Conservation (phyloP, 1,140 invertebrate genomes). For the Mesaphorura yosii region DNA sequence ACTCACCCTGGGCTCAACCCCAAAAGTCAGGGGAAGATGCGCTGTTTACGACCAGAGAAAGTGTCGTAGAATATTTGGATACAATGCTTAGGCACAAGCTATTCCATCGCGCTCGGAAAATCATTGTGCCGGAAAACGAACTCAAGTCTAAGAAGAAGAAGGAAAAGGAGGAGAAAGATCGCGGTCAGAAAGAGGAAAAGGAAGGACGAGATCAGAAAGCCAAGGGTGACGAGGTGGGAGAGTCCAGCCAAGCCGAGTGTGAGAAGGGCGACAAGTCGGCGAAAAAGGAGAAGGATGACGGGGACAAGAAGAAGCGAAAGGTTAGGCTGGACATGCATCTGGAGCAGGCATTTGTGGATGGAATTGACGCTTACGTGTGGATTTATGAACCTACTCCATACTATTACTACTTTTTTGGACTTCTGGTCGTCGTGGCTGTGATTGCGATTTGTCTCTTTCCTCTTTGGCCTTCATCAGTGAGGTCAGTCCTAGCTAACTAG, state of each 20-base stretch:
- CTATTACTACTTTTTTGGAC: slow-evolving; percentile 91
- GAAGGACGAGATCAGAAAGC: slow-evolving; percentile 39
- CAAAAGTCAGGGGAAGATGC: slow-evolving; percentile 51
- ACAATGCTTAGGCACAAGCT: slow-evolving; percentile 82
- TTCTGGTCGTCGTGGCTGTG: slow-evolving; percentile 77
- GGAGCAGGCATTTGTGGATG: slow-evolving; percentile 86
- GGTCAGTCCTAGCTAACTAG: slow-evolving; percentile 39
- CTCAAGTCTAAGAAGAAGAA: slow-evolving; percentile 50
- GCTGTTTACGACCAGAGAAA: slow-evolving; percentile 66
- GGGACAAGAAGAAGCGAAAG: slow-evolving; percentile 48
- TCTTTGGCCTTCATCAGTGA: slow-evolving; percentile 85
- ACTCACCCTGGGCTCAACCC: slow-evolving; percentile 75
- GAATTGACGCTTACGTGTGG: slow-evolving; percentile 95
- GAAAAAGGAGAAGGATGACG: slow-evolving; percentile 47
- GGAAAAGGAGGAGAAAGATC: slow-evolving; percentile 39
- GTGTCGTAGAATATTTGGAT: slow-evolving; percentile 68
- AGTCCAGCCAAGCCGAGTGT: slow-evolving; percentile 41
- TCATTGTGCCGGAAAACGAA: slow-evolving; percentile 62
- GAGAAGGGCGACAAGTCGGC: slow-evolving; percentile 31
- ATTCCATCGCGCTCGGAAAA: slow-evolving; percentile 87
- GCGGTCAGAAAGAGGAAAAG: slow-evolving; percentile 50
- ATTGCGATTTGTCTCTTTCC: slow-evolving; percentile 96
- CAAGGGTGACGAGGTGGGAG: too few species aligned
- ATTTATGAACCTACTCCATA: slow-evolving; percentile 96
- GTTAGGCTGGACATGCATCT: slow-evolving; percentile 89